Evolutionary conservation across 1,140 invertebrate species (phyloP).

Genomic region (Epicauta chinensis): DNA sequence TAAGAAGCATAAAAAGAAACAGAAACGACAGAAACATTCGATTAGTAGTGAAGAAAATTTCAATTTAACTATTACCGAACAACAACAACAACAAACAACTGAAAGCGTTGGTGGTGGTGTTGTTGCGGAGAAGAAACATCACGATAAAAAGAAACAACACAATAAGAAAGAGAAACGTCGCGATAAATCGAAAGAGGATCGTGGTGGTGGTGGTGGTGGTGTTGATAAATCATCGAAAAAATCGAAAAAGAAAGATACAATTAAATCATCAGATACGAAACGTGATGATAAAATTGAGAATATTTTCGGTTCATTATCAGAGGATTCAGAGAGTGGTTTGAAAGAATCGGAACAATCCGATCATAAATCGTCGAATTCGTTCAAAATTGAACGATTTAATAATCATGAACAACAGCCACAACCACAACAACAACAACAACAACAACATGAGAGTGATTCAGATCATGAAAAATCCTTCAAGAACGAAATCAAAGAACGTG

Average conservation of each 20-base stretch:
- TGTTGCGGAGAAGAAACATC: conserved; percentile 44
- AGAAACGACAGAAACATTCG: conserved; percentile 66
- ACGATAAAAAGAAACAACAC: conserved; percentile 56
- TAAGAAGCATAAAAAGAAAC: conserved; percentile 79
- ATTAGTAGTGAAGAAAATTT: conserved; percentile 53
- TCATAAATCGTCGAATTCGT: conserved; percentile 5
- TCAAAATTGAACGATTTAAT: conserved; percentile 5
- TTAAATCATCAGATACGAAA: conserved; percentile 41
- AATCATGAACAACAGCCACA: conserved; percentile 9
- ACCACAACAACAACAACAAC: conserved; percentile 4
- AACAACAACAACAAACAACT: conserved; percentile 4
- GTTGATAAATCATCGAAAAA: conserved; percentile 53
- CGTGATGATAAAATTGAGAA: conserved; percentile 76
- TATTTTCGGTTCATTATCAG: conserved; percentile 79
- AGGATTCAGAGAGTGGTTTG: conserved; percentile 48
- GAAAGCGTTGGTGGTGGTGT: conserved; percentile 34
- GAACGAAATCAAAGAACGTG: conserved; percentile 38
- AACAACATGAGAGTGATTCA: conserved; percentile 26
- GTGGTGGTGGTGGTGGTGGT: no score
- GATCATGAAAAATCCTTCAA: conserved; percentile 31
- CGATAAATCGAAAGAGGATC: conserved; percentile 61
- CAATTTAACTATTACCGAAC: conserved; percentile 39
- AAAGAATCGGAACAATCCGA: conserved; percentile 25
- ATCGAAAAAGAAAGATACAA: conserved; percentile 49
- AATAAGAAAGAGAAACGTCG: conserved; percentile 66